Evolutionary conservation across 2,797 vertebrate species (phyloP).

Genomic region (Cossypha polioptera): DNA sequence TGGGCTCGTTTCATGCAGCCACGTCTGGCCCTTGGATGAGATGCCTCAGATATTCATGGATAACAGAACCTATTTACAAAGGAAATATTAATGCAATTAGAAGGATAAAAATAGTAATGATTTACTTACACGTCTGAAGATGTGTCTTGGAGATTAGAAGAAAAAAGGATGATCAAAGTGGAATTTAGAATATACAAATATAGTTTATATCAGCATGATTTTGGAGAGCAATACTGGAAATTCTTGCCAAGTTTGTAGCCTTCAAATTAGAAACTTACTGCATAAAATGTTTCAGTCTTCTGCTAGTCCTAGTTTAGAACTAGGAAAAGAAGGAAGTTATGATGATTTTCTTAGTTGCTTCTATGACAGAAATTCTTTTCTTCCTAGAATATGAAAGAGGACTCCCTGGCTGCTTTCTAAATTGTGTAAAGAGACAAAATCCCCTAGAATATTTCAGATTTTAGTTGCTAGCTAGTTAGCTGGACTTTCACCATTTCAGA

Average conservation of each 20-base stretch:
- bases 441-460: background rate
- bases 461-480: background rate
- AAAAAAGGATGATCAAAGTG: background rate
- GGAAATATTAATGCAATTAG: background rate
- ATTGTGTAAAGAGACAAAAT: background rate
- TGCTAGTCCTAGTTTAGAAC: background rate
- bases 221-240: background rate
- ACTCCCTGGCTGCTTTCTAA: background rate
- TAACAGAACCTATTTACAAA: background rate
- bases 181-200: background rate
- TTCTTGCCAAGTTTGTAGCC: background rate
- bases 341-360: background rate
- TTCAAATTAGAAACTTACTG: background rate
- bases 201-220: background rate
- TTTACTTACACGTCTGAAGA: background rate
- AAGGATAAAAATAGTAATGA: background rate
- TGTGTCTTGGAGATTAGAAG: background rate
- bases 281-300: background rate
- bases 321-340: background rate
- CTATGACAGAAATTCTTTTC: background rate
- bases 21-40: rapidly evolving
- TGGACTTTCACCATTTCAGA: background rate
- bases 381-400: background rate
- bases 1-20: background rate
- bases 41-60: background rate